These are phyloP conservation scores for Anhinga rufa DNA, from an alignment of 2,113 vertebrate species.

Conservation along the genomic window DNA sequence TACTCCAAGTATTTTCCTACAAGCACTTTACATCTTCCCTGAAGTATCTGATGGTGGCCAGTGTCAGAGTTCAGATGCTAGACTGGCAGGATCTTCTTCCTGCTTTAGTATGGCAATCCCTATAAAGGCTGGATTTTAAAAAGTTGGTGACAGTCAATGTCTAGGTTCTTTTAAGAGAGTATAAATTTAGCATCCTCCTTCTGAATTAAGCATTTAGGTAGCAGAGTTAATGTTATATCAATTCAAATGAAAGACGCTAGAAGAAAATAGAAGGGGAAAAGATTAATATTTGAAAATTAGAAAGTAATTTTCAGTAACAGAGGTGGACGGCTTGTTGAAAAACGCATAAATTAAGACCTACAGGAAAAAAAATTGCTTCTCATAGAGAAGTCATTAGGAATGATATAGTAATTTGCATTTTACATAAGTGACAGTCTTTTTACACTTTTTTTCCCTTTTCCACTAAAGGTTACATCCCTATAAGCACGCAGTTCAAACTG, in stretches of 20 bases:
- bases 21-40: neutral
- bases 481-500: neutral
- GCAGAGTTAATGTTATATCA: constrained; percentile 45
- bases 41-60: neutral
- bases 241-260: constrained; percentile 27
- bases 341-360: constrained; percentile 30
- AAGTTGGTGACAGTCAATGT: constrained; percentile 13
- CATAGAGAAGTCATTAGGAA: constrained; percentile 27
- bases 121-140: constrained; percentile 3
- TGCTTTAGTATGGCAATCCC: neutral
- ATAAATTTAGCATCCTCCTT: constrained; percentile 63
- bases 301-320: constrained; percentile 41
- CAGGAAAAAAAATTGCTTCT: neutral
- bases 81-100: neutral
- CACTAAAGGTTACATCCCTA: neutral
- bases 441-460: neutral
- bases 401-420: constrained; percentile 35
- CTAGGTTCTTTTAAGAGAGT: constrained; percentile 40
- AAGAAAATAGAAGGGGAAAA: constrained; percentile 42
- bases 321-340: constrained; percentile 39
- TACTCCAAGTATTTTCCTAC: neutral
- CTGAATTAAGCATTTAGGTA: constrained; percentile 50
- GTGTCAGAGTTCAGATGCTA: neutral
- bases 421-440: constrained; percentile 1
- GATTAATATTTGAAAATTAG: constrained; percentile 54